Conservation (phyloP, 92 coral and sea anemone species). For the Diadumene lineata region DNA sequence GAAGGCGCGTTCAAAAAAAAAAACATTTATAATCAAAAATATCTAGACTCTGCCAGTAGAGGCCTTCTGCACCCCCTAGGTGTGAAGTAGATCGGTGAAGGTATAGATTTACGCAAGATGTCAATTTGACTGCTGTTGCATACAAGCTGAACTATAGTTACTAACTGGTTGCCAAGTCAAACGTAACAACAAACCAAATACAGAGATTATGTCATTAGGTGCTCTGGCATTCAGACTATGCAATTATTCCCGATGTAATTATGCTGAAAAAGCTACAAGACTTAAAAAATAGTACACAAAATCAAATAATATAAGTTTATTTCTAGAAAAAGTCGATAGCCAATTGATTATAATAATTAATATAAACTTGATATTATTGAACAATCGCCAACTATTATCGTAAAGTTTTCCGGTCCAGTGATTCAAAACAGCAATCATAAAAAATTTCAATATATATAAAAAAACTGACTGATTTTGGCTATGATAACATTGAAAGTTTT, state of each 20-base stretch:
- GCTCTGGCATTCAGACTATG: not conserved
- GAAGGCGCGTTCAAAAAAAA: too few species aligned
- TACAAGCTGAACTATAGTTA: not conserved
- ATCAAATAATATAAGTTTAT: not conserved
- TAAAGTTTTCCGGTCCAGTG: not conserved
- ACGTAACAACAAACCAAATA: not conserved
- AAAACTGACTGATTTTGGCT: too few species aligned
- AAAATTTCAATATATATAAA: not conserved
- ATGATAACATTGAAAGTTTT: not conserved
- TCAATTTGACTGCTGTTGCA: not conserved
- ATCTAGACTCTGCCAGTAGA: too few species aligned
- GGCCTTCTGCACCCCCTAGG: too few species aligned
- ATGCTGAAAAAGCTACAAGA: not conserved
- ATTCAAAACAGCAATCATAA: not conserved
- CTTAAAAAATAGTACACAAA: not conserved
- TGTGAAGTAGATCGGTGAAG: too few species aligned
- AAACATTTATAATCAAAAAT: too few species aligned
- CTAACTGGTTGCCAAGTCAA: not conserved
- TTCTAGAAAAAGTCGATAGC: not conserved
- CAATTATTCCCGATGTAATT: not conserved
- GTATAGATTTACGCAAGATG: too few species aligned
- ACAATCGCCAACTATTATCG: not conserved
- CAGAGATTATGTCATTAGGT: not conserved
- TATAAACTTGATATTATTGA: not conserved
- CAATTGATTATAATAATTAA: not conserved